Percentiles rank a stretch among this genome's conserved stretches.
Evolutionary conservation across 2,797 vertebrate species (phyloP).

Genomic region (Hippoglossus hippoglossus): DNA sequence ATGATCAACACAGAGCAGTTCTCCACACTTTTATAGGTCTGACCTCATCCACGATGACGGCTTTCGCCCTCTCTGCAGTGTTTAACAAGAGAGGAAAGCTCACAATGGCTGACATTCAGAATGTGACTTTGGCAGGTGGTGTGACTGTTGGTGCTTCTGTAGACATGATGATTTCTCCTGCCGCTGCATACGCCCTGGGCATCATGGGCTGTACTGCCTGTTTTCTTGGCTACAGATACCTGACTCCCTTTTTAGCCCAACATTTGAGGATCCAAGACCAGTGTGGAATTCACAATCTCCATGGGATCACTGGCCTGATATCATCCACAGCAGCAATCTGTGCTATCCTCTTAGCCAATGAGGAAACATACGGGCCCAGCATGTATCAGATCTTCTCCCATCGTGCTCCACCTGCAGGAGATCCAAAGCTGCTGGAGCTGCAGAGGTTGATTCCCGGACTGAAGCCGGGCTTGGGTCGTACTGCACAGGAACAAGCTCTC

Average conservation of each 20-base stretch:
- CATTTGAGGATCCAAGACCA: constrained; percentile 81
- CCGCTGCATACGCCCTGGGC: constrained; percentile 78
- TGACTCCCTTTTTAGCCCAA: constrained; percentile 78
- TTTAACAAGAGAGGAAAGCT: constrained; percentile 83
- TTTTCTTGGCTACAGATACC: constrained; percentile 83
- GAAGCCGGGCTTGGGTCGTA: constrained; percentile 38
- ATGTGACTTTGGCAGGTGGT: constrained; percentile 85
- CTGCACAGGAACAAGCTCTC: constrained; percentile 71
- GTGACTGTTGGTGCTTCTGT: constrained; percentile 85
- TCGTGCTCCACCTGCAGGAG: constrained; percentile 66
- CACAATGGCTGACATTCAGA: constrained; percentile 86
- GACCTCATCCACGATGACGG: constrained; percentile 80
- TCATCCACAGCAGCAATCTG: constrained; percentile 78
- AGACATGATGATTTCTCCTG: constrained; percentile 83
- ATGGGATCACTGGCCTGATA: constrained; percentile 84
- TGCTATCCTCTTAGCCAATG: constrained; percentile 64
- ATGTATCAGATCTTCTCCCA: constrained; percentile 70
- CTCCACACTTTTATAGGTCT: constrained; percentile 87
- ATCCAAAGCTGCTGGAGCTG: constrained; percentile 64
- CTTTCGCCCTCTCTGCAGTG: constrained; percentile 81
- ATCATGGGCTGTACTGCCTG: constrained; percentile 80
- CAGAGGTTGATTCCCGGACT: constrained; percentile 49
- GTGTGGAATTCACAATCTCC: constrained; percentile 88
- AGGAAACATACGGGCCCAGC: constrained; percentile 66
- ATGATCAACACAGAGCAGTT: constrained; percentile 84